Base-by-base conservation (phyloP, 2,797 vertebrate species). In the Notamacropus eugenii region DNA sequence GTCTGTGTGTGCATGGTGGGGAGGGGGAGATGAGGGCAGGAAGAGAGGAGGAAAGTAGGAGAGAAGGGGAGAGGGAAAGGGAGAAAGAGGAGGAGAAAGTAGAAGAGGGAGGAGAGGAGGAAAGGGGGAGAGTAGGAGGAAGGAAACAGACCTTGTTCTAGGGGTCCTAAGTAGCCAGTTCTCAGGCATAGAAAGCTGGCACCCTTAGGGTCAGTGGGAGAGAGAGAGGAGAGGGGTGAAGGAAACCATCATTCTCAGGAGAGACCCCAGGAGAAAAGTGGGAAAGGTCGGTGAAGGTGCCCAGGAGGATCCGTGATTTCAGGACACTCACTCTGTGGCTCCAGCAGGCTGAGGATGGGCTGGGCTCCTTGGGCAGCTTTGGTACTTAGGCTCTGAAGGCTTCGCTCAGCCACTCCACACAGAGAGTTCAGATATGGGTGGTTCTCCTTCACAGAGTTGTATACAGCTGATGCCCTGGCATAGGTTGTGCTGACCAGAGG, bases 381-480 rank as follows among this genome's bases (percentile, higher is more conserved):
- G 0, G 98, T 98, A 12, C 99, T 99, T 90, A 99, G 98, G 28
- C 98, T 99, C 31, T 99, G 99, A 54, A 99, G 98, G 0, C 99
- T 99, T 1, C 98, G 99, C 98, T 99, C 99, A 0, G 99, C 99
- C 40, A 96, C 99, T 58, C 99, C 99, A 98, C 99, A 99, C 95
- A 99, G 99, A 0, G 99, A 99, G 95, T 99, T 99, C 94, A 99
- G 98, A 97, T 99, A 98, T 0, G 99, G 99, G 90, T 99, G 98
- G 0, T 93, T 99, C 97, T 99, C 99, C 98, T 99, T 99, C 96
- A 99, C 99, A 93, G 96, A 98, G 13, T 92, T 98, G 98, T 99
- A 99, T 11, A 98, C 99, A 0, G 96, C 98, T 9, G 98, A 99
- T 58, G 99, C 99, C 0, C 58, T 98, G 0, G 96, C 98, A 34